phyloP scores from a whole-genome alignment of 2,797 vertebrate genomes.

The Karalla daura region DNA sequence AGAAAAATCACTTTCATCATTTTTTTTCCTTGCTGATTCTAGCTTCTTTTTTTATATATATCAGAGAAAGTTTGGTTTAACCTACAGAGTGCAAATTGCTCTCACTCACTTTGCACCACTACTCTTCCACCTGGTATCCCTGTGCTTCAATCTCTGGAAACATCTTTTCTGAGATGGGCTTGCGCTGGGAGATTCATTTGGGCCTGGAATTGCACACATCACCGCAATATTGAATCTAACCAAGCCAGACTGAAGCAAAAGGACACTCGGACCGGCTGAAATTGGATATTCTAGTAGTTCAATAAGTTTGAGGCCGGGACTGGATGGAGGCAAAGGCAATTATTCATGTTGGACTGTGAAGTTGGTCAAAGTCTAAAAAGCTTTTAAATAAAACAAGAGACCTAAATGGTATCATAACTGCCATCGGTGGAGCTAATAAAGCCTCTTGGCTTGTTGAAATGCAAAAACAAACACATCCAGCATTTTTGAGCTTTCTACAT shows the following conservation, averaged over 20 bases:
- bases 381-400: conserved; percentile 70
- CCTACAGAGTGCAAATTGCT: conserved; percentile 72
- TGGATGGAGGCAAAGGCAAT: conserved; percentile 70
- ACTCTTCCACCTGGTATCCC: conserved; percentile 78
- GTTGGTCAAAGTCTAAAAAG: conserved; percentile 56
- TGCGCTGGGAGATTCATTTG: conserved; percentile 77
- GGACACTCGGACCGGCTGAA: conserved; percentile 77
- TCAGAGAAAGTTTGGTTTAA: conserved; percentile 75
- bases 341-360: conserved; percentile 75
- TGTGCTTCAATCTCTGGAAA: conserved; percentile 81
- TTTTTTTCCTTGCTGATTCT: conserved; percentile 50
- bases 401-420: conserved; percentile 54
- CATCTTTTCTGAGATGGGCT: conserved; percentile 79
- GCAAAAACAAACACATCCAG: conserved; percentile 41
- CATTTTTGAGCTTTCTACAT: conserved; percentile 38
- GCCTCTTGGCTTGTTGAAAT: conserved; percentile 19
- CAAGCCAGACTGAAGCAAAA: conserved; percentile 81
- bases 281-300: conserved; percentile 84
- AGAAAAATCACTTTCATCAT: conserved; percentile 48
- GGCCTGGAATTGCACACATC: conserved; percentile 83
- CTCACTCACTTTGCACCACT: conserved; percentile 68
- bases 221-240: conserved; percentile 83
- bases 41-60: conserved; percentile 40
- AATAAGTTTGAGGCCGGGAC: conserved; percentile 69
- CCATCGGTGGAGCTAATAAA: conserved; percentile 39